Evolutionary conservation across 2,888 invertebrate species (phyloP).

Genomic region (Epistrophella euchroma): DNA sequence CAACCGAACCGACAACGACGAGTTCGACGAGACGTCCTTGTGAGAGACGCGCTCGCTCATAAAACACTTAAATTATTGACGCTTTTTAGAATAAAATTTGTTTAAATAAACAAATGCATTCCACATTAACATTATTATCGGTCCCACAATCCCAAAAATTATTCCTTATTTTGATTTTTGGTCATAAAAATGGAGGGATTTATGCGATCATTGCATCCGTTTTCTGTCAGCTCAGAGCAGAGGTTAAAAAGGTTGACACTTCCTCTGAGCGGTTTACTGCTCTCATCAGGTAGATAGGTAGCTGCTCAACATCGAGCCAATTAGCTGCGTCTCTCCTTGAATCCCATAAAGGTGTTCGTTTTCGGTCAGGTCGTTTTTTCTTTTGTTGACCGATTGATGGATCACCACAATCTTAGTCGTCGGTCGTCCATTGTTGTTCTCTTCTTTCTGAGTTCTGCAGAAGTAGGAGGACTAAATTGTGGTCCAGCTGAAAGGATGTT

Average conservation of each 20-base stretch:
- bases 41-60: conserved; percentile 63
- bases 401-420: conserved; percentile 43
- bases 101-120: conserved; percentile 70
- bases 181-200: conserved; percentile 51
- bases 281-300: conserved; percentile 70
- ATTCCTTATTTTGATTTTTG: conserved; percentile 40
- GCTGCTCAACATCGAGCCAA: conserved; percentile 55
- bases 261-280: conserved; percentile 22
- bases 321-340: conserved; percentile 62
- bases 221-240: conserved; percentile 19
- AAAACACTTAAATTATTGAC: conserved; percentile 74
- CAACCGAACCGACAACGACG: conserved; percentile 46
- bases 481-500: conserved; percentile 12
- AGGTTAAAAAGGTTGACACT: conserved; percentile 47
- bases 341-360: conserved; percentile 51
- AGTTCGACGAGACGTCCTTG: conserved; percentile 71
- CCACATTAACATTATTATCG: conserved; percentile 40
- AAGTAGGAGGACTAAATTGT: conserved; percentile 53
- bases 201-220: conserved; percentile 68
- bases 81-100: conserved; percentile 53
- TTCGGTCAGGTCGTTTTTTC: conserved; percentile 47
- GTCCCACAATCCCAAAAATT: conserved; percentile 36
- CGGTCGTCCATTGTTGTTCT: conserved; percentile 16
- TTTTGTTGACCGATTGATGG: conserved; percentile 56
- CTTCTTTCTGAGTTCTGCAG: neutral